Evolutionary conservation across 1,140 invertebrate genomes (phyloP), one percentile per base, ranked within the genome.

Genomic region (Drosophila suzukii): DNA sequence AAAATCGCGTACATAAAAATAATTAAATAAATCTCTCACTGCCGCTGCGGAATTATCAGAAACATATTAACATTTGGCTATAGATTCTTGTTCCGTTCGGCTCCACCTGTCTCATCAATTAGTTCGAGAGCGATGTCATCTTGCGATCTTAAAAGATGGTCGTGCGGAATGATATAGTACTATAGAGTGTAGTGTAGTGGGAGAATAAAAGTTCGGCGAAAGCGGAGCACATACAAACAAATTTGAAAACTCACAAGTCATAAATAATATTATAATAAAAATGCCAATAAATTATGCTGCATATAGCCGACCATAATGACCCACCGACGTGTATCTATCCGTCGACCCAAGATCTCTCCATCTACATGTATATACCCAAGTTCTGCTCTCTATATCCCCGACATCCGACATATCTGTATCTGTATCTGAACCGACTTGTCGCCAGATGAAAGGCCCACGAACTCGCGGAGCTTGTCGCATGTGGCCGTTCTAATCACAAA

Each of bases 201-300:
- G 20, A 20, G 20, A 20, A 59, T 49, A 67, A 70, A 51, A 30
- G 46, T 17, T 24, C 59, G 62, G n/a, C 53, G 38, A 54, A 34
- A 59, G 17, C 53, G 30, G 10, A 51, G 36, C 13, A 46, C 44
- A 83, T 50, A 46, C 68, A 77, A 81, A 66, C 81, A 86, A 86
- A 88, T 88, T 88, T 63, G 68, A 82, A 62, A 78, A 54, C 78
- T 72, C 30, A 65, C 66, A 66, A 86, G 75, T 85, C 82, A 79
- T 84, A 84, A 84, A 86, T 86, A 86, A 86, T 72, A 78, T 39
- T 75, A 88, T 83, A 86, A 86, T 86, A 86, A 86, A 86, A 88
- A 88, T 78, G 43, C 54, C 59, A 82, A 86, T 86, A 86, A 76
- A 76, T 76, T 76, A 76, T 76, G 61, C 54, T 38, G 54, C 63